A percentile compares a stretch with the other conserved stretches of the same genome.
phyloP scores from a whole-genome alignment of 2,797 vertebrate species.

The Synanceia verrucosa region DNA sequence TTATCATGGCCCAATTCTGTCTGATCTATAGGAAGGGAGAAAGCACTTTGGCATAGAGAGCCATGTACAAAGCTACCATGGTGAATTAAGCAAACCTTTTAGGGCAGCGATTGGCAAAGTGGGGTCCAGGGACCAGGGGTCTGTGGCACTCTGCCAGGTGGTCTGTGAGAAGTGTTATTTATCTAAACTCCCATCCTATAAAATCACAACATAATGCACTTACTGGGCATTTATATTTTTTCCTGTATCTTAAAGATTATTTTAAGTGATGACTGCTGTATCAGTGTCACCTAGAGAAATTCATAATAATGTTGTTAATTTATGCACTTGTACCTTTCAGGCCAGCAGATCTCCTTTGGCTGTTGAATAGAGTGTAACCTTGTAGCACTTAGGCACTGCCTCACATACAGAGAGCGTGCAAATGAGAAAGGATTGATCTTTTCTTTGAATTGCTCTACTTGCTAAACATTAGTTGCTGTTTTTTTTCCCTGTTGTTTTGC shows the following conservation, averaged over 20 bases:
- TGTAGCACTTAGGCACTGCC: conserved; percentile 27
- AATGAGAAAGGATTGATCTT: conserved; percentile 50
- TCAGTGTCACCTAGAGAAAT: conserved; percentile 17
- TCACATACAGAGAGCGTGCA: conserved; percentile 38
- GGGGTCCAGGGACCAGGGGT: background rate
- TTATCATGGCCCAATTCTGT: conserved; percentile 75
- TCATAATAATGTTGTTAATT: background rate
- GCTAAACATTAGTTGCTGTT: conserved; percentile 44
- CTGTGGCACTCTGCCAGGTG: background rate
- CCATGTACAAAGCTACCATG: background rate
- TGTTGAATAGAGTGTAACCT: conserved; percentile 29
- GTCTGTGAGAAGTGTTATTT: background rate
- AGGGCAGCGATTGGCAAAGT: background rate
- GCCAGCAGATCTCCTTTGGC: conserved; percentile 7
- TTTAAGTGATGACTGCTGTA: conserved; percentile 10
- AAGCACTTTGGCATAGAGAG: conserved; percentile 40
- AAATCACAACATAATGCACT: background rate
- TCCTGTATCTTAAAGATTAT: background rate
- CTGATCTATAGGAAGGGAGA: conserved; percentile 45
- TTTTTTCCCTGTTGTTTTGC: conserved; percentile 54
- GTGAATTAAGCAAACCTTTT: conserved; percentile 38
- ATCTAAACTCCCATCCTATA: background rate
- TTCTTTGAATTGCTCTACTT: conserved; percentile 40
- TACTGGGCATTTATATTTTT: background rate
- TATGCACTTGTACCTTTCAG: conserved; percentile 5